phyloP scores from a whole-genome alignment of 1,140 invertebrate species.

The Gryllus bimaculatus region DNA sequence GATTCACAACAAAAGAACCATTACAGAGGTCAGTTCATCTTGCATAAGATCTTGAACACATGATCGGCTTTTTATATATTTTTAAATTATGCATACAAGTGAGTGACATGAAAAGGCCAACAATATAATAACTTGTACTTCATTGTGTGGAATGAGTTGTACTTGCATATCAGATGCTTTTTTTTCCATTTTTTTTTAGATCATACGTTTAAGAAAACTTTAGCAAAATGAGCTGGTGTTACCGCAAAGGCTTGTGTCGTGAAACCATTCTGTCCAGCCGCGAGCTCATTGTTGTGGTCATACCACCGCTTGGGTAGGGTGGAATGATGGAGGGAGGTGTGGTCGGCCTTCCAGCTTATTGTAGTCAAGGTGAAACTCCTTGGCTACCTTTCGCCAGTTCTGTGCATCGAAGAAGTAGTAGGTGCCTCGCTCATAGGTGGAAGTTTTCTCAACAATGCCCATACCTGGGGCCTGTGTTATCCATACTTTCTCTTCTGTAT shows the following conservation, averaged over 20 bases:
- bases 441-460: conserved; percentile 85
- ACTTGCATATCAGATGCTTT: neutral
- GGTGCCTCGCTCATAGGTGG: conserved; percentile 91
- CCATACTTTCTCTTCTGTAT: conserved; percentile 98
- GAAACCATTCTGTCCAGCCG: neutral
- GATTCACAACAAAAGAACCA: neutral
- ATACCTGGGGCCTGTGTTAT: conserved; percentile 93
- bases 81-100: conserved; percentile 6
- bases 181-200: neutral
- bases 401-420: conserved; percentile 98
- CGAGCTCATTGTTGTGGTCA: conserved; percentile 14
- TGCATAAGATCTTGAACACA: neutral
- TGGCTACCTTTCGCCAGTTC: conserved; percentile 91
- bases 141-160: neutral
- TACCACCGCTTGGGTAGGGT: conserved; percentile 14
- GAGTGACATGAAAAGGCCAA: conserved; percentile 1
- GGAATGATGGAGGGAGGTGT: conserved; percentile 30
- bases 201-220: neutral
- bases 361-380: conserved; percentile 95
- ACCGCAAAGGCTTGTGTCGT: neutral
- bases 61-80: neutral
- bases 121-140: neutral
- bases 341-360: conserved; percentile 91
- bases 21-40: neutral
- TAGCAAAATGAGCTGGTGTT: neutral